Base-by-base conservation (phyloP, 2,797 vertebrate genomes). In the Cirrhinus molitorella region DNA sequence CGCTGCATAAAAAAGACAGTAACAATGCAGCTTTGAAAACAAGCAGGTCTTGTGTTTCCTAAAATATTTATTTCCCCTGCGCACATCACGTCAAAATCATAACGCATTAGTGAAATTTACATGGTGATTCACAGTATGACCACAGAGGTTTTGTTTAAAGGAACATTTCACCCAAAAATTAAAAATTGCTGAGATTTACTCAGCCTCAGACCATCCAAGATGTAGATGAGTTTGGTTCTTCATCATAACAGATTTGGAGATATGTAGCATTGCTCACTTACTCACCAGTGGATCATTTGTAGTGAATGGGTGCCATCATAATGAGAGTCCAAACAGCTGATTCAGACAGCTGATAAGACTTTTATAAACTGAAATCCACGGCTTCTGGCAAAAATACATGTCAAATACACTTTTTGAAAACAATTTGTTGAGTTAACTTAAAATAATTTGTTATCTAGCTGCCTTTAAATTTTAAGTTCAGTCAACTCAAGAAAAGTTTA, bases 21-120 rank as follows among this genome's bases (percentile, higher is more conserved):
- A 82, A 66, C 23, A 75, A 65, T 65, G n/a, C 31, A 43, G 47
- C 45, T 65, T 82, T 82, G 31, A 55, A 66, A 82, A 55, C 31
- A 61, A 75, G 71, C 71, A 53, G 21, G 10, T 75, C 37, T 40
- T 74, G 59, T 51, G 10, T 67, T 53, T 53, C 47, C 45, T 43
- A 66, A 82, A 74, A 74, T 74, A 82, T 74, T 37, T 55, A 28
- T 82, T 66, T 66, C 59, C 34, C 40, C 17, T 21, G 28, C n/a
- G 34, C 31, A 53, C 51, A 67, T 79, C 11, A 37, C 34, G 66
- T 49, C 40, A 43, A 43, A 3, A 75, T 79, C 76, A 43, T 55
- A 45, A n/a, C 47, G 25, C 43, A 49, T 37, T 61, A 1, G 21
- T 25, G 1, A 53, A 74, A 63, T 81, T n/a, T 19, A 49, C 25